These are phyloP conservation scores for Ictidomys tridecemlineatus DNA, from an alignment of 2,113 vertebrate genomes.

Conservation along the genomic window DNA sequence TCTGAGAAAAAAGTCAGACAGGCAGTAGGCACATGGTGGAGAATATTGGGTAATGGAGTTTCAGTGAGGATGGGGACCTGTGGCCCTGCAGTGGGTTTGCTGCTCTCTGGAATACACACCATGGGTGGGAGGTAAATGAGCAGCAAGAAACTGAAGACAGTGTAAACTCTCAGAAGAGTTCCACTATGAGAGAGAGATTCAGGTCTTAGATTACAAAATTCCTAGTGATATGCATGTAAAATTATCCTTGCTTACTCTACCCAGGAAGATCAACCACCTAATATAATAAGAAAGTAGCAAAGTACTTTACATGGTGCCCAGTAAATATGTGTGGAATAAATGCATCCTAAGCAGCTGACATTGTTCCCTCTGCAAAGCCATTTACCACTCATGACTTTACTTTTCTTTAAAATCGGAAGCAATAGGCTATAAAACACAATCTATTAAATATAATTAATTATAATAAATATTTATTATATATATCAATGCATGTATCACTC, in stretches of 20 bases:
- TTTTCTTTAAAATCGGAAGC: conserved; percentile 27
- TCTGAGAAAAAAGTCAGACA: background rate
- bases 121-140: background rate
- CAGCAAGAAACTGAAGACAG: background rate
- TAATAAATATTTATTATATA: conserved; percentile 51
- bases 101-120: background rate
- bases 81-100: too few relatives aligned
- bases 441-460: conserved; percentile 55
- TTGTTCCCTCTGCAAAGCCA: conserved; percentile 33
- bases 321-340: background rate
- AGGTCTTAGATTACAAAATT: background rate
- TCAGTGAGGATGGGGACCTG: background rate
- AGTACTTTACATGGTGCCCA: background rate
- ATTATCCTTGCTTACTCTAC: background rate
- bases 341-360: background rate
- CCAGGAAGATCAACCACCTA: background rate
- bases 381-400: background rate
- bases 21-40: background rate
- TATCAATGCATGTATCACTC: background rate
- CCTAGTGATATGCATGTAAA: background rate
- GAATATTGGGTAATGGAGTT: background rate
- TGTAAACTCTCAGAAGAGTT: background rate
- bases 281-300: conserved; percentile 19
- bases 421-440: conserved; percentile 45
- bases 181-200: background rate